Base-by-base conservation (phyloP, 2,113 vertebrate genomes). In the Myotis davidii region DNA sequence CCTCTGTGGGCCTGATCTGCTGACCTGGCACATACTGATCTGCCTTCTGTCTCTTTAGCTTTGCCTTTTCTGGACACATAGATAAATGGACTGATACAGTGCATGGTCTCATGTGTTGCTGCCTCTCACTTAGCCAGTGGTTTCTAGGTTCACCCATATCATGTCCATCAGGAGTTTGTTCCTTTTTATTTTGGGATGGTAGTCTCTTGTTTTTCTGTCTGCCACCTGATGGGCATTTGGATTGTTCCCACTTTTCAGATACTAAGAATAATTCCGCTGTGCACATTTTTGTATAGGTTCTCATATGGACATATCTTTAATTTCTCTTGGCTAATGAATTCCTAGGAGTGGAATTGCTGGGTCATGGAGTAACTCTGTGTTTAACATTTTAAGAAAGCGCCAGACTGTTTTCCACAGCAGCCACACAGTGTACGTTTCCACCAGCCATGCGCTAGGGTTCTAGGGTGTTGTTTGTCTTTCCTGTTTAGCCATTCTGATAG, bases 51-150 rank as follows among this genome's bases (percentile, higher is more conserved):
- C n/a, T 76, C 27, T 21, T 69, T 42, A 67, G 77, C 70, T 83
- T 84, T 59, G 59, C 18, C 14, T 61, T 82, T 74, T 48, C 37
- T 87, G 59, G 23, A 76, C 32, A 52, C 23, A n/a, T 86, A 17
- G 20, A 6, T 34, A 52, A 64, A 45, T 64, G 56, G 82, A 34
- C 5, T 56, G 65, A n/a, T 5, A 29, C 6, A 8, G 1, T 9
- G 4, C 14, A 0, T 39, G 20, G 17, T n/a, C 21, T 69, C 12
- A 3, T 4, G 0, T 70, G 39, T 48, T 29, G 9, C 12, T 39
- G 16, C 0, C 76, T 74, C 18, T 48, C 27, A 17, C 18, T 48
- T 45, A 67, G 69, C 48, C 17, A 8, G 21, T 2, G 27, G 20
- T n/a, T 56, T 72, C 9, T 23, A 45, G 65, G 54, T 54, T 54